A percentile compares a stretch with the other conserved stretches of the same genome.
Evolutionary conservation across 2,797 vertebrate genomes (phyloP).

Genomic region (Notamacropus eugenii): DNA sequence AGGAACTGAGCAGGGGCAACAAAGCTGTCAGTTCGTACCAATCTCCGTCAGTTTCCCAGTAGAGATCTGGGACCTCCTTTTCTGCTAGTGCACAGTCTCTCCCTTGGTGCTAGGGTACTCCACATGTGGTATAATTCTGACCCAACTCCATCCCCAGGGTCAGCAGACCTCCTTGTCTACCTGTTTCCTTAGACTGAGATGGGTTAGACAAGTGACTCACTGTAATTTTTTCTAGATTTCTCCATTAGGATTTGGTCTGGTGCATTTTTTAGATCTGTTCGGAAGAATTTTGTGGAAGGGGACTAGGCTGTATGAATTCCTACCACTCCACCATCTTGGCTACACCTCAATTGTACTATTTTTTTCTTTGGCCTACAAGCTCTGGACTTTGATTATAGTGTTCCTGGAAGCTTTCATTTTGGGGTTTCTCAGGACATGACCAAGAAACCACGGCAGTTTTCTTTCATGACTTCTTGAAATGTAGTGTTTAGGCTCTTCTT

Average conservation of each 20-base stretch:
- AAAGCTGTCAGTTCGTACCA: not conserved
- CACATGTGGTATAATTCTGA: not conserved
- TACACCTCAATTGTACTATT: not conserved
- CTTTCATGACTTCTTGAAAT: not conserved
- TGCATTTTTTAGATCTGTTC: not conserved
- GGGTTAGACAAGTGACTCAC: not conserved
- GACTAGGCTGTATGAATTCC: not conserved
- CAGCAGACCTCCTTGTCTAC: not conserved
- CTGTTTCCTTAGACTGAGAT: not conserved
- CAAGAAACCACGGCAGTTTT: not conserved
- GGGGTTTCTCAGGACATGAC: not conserved
- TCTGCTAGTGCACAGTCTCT: not conserved
- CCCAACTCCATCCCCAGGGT: not conserved
- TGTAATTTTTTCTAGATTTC: not conserved
- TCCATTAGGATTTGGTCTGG: not conserved
- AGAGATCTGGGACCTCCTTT: not conserved
- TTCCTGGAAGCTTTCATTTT: not conserved
- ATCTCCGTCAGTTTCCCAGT: not conserved
- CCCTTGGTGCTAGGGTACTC: not conserved
- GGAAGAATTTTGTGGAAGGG: not conserved
- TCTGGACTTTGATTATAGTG: not conserved
- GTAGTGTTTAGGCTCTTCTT: not conserved
- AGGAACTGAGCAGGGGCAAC: not conserved
- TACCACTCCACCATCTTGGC: not conserved
- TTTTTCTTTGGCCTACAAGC: not conserved